Percentiles rank a stretch among this genome's conserved stretches.
Conservation (phyloP, 2,888 invertebrate genomes). For the Cartodere bifasciata region DNA sequence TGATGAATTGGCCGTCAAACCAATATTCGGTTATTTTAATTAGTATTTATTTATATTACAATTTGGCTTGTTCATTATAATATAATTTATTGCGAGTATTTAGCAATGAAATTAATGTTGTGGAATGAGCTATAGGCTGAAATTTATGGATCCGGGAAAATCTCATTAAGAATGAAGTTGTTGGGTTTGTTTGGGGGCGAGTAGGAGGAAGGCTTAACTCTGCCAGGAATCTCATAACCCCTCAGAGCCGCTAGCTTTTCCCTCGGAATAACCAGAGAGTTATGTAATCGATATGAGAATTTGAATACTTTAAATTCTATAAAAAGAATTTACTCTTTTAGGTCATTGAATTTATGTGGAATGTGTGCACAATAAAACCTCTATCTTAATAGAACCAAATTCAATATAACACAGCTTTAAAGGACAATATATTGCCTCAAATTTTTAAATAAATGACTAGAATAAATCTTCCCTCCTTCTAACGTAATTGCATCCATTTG, state of each 20-base stretch:
- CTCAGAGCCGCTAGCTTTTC: too few relatives aligned
- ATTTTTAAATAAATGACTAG: too few relatives aligned
- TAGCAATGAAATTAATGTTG: constrained; percentile 39
- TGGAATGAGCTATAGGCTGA: constrained; percentile 38
- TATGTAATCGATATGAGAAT: constrained; percentile 30
- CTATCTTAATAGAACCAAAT: too few relatives aligned
- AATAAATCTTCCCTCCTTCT: too few relatives aligned
- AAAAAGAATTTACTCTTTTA: constrained; percentile 20
- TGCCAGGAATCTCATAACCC: too few relatives aligned
- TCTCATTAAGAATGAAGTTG: constrained; percentile 40
- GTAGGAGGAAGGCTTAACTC: too few relatives aligned
- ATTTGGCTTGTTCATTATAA: constrained; percentile 36
- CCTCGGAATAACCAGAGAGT: constrained; percentile 17
- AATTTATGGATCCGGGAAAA: constrained; percentile 40
- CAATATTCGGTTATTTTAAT: too few relatives aligned
- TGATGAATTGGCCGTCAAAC: too few relatives aligned
- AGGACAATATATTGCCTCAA: too few relatives aligned
- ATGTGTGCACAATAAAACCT: too few relatives aligned
- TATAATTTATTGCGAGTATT: constrained; percentile 37
- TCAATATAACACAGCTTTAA: too few relatives aligned
- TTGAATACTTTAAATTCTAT: constrained; percentile 27
- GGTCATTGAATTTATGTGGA: constrained; percentile 13
- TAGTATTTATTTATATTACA: constrained; percentile 34
- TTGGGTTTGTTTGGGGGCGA: constrained; percentile 31
- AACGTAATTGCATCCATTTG: too few relatives aligned